A percentile compares a stretch with the other conserved stretches of the same genome.
These are phyloP conservation scores for Ornithoptera priamus DNA, from an alignment of 2,888 invertebrate genomes.

Conservation along the genomic window DNA sequence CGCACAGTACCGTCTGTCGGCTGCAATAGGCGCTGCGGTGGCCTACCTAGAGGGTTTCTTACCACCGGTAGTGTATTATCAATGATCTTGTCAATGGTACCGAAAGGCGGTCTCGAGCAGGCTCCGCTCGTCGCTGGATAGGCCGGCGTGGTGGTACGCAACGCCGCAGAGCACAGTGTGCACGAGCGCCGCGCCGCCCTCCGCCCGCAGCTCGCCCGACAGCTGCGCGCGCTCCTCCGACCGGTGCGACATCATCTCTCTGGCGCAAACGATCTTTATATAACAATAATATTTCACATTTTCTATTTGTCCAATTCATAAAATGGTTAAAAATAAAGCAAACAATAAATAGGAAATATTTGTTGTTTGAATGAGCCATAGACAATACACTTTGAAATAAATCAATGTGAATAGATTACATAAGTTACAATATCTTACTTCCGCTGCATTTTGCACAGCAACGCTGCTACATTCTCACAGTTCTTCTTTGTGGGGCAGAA, in stretches of 20 bases:
- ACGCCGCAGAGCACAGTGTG: conserved; percentile 89
- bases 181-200: conserved; percentile 84
- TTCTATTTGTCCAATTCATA: too few species aligned
- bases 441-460: conserved; percentile 83
- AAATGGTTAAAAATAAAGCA: too few species aligned
- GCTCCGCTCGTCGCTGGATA: conserved; percentile 92
- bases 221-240: conserved; percentile 47
- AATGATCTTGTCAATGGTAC: not conserved
- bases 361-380: too few species aligned
- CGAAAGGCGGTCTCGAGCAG: conserved; percentile 87
- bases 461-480: conserved; percentile 92
- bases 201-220: conserved; percentile 79
- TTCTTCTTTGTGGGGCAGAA: conserved; percentile 97
- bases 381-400: too few species aligned
- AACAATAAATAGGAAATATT: too few species aligned
- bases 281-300: too few species aligned
- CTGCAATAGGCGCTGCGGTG: too few species aligned
- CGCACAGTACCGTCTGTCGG: too few species aligned
- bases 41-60: too few species aligned
- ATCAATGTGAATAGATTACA: not conserved
- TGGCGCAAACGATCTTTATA: conserved; percentile 30
- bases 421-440: conserved; percentile 40
- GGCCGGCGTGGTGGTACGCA: conserved; percentile 96
- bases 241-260: conserved; percentile 54
- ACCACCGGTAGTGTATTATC: too few species aligned